These are phyloP conservation scores for Aspidiotus rigidus DNA, from an alignment of 2,888 invertebrate genomes.

Conservation along the genomic window DNA sequence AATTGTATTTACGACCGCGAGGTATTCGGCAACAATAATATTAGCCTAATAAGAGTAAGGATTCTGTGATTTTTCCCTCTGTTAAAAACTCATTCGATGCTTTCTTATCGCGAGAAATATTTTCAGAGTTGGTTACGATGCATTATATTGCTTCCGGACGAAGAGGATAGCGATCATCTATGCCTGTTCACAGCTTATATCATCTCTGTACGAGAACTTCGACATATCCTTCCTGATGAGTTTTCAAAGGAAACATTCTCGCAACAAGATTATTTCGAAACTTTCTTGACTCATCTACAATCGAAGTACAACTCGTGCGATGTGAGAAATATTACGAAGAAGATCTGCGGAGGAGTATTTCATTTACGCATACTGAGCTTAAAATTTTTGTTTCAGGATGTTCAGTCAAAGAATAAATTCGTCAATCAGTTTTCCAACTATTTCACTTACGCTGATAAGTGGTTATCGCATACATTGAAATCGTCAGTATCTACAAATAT, in stretches of 20 bases:
- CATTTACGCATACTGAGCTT: not conserved
- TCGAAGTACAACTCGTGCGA: slow-evolving; percentile 8
- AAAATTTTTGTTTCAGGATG: slow-evolving; percentile 37
- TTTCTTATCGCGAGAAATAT: too few relatives aligned
- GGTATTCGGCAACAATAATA: slow-evolving; percentile 18
- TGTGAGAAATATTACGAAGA: not conserved
- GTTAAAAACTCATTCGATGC: not conserved
- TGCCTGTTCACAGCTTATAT: slow-evolving; percentile 35
- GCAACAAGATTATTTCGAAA: slow-evolving; percentile 16
- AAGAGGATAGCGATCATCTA: slow-evolving; percentile 35
- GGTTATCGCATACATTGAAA: slow-evolving; percentile 38
- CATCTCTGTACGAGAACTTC: slow-evolving; percentile 21
- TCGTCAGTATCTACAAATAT: slow-evolving; percentile 37
- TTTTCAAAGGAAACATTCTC: slow-evolving; percentile 8
- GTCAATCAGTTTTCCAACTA: slow-evolving; percentile 38
- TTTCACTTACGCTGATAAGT: slow-evolving; percentile 39
- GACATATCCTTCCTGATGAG: slow-evolving; percentile 8
- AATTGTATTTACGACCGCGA: slow-evolving; percentile 9
- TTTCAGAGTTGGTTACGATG: slow-evolving; percentile 38
- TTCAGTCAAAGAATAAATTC: slow-evolving; percentile 38
- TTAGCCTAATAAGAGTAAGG: not conserved
- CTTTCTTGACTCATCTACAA: slow-evolving; percentile 14
- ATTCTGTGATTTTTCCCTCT: not conserved
- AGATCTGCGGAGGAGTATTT: not conserved
- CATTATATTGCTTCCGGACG: slow-evolving; percentile 31